Conservation (phyloP, 2,113 vertebrate species). For the Anser cygnoides region DNA sequence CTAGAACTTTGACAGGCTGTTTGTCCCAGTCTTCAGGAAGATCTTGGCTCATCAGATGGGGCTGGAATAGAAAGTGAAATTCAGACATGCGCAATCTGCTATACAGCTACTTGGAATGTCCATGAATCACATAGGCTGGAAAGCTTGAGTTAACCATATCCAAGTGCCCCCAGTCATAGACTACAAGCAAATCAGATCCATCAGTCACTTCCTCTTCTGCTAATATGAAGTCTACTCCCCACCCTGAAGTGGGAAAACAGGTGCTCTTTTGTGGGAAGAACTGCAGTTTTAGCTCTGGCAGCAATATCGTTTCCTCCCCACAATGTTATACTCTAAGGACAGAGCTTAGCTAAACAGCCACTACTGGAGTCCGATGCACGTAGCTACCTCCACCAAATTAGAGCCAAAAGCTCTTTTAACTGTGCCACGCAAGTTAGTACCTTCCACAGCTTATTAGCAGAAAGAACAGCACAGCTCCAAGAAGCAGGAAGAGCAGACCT, state of each 20-base stretch:
- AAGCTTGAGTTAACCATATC: neutral
- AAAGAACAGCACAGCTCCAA: neutral
- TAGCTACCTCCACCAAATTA: neutral
- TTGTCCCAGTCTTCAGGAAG: constrained; percentile 96
- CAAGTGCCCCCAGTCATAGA: neutral
- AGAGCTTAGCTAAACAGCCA: neutral
- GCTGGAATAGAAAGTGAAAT: constrained; percentile 71
- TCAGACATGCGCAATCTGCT: neutral
- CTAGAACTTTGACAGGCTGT: constrained; percentile 89
- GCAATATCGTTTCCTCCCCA: neutral
- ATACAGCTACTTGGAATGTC: neutral
- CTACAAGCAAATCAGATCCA: neutral
- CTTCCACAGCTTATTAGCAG: neutral
- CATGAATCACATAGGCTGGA: neutral
- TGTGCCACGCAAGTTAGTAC: neutral
- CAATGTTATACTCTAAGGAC: neutral
- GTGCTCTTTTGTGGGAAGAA: neutral
- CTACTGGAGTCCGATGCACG: neutral
- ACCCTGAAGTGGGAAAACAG: neutral
- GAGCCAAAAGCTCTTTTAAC: neutral
- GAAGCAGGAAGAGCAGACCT: neutral
- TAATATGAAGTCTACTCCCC: neutral
- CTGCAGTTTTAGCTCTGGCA: neutral
- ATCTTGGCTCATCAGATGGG: constrained; percentile 98
- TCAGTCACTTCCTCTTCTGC: neutral